Evolutionary conservation across 2,113 vertebrate species (phyloP), one percentile per base, ranked within the genome.

Genomic region (Austrofundulus limnaeus): DNA sequence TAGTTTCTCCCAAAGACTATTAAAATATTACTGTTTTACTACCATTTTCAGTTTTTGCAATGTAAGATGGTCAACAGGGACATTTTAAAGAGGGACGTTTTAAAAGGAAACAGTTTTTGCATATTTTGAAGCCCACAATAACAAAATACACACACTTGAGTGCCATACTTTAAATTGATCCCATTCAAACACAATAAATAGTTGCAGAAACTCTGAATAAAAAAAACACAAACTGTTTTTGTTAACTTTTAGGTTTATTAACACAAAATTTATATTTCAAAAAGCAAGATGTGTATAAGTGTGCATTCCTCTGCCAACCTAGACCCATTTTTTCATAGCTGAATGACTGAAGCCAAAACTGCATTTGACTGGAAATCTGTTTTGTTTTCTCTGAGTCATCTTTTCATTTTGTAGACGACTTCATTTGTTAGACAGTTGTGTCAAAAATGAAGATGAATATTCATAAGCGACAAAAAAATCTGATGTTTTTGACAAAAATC

Each of bases 201-300:
- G 51, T 66, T 77, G 55, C 63, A 77, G 73, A 67, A 48, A 16
- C 25, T 15, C 17, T 64, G 64, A 57, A 67, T 0, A 31, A 25
- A 74, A 81, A 17, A 28, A 17, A 51, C 5, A 5, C 16, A 42
- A 42, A 17, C 8, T 16, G 17, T 43, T 43, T n/a, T 43, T 2
- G 6, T 43, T 6, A 4, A 5, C n/a, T 8, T 43, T n/a, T 5
- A 57, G 62, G 42, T 71, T 78, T 81, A 58, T 70, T 64, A 85
- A 85, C 84, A 77, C 63, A 85, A 83, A 86, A 72, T 64, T 65
- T 70, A 78, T 72, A 79, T 77, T 86, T 81, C 78, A 59, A 69
- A 71, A 50, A 52, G 53, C 53, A 54, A 42, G 8, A 34, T 66
- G 48, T 17, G 52, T 6, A 13, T 48, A 78, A 81, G 68, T 75